These are phyloP conservation scores for Argopecten irradians DNA, from an alignment of 1,140 invertebrate genomes.

Conservation along the genomic window DNA sequence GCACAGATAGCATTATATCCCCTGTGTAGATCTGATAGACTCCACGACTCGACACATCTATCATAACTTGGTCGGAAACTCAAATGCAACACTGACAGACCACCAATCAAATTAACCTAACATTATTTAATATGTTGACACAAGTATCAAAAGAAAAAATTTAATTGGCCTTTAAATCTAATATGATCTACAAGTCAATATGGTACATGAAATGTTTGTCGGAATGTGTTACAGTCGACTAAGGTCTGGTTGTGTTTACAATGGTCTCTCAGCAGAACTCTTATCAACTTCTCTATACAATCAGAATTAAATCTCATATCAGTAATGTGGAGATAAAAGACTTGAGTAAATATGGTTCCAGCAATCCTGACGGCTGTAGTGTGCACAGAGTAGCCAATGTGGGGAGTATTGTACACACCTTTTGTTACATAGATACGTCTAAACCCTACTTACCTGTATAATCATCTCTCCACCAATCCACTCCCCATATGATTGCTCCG, in stretches of 20 bases:
- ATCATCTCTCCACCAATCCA: slow-evolving; percentile 14
- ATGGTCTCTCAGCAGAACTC: background rate
- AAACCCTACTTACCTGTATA: background rate
- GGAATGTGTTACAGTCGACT: background rate
- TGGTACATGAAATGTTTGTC: background rate
- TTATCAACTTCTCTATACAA: slow-evolving; percentile 9
- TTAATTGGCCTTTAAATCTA: slow-evolving; percentile 11
- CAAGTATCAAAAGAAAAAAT: slow-evolving; percentile 23
- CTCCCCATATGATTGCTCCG: background rate
- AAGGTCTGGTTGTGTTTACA: slow-evolving; percentile 8
- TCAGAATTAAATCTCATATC: slow-evolving; percentile 18
- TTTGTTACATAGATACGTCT: background rate
- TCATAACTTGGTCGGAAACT: background rate
- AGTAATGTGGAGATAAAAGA: slow-evolving; percentile 17
- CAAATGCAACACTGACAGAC: slow-evolving; percentile 5
- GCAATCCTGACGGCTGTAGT: background rate
- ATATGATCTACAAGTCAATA: slow-evolving; percentile 17
- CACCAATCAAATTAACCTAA: slow-evolving; percentile 13
- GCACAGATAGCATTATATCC: background rate
- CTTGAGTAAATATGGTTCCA: slow-evolving; percentile 7
- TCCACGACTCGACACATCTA: background rate
- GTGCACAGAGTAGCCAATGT: background rate
- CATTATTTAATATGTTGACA: slow-evolving; percentile 23
- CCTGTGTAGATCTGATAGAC: background rate
- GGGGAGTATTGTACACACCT: slow-evolving; percentile 7